Evolutionary conservation across 2,113 vertebrate genomes (phyloP), one percentile per base, ranked within the genome.

Genomic region (Hyperopisus bebe): DNA sequence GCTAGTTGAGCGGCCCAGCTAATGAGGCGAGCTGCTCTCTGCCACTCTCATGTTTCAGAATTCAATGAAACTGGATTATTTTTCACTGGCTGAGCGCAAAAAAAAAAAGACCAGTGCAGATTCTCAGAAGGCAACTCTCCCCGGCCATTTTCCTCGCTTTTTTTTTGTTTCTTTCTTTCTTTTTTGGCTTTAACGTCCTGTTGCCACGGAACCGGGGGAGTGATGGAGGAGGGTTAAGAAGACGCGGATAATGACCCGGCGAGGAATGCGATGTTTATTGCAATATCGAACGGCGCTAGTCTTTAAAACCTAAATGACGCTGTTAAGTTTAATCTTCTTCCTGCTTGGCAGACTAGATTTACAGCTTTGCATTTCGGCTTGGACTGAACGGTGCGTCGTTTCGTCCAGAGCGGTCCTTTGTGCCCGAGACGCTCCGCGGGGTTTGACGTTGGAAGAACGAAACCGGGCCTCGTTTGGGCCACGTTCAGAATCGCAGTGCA

Each of bases 1-100:
- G 7, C 74, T 50, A 55, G 24, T 74, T n/a, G 58, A 46, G 21
- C 44, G 19, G 77, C 39, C 66, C 48, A 27, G 80, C 87, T 74
- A 27, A 84, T 58, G 50, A 80, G 88, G 48, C 31, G 3, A 21
- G 24, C 11, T 44, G 39, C 83, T 50, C 48, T 62, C 21, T 31
- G 48, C 31, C 13, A 42, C 21, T 70, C 58, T 66, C 44, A 27
- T 88, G 21, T 88, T 88, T 66, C 58, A 62, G 83, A 86, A 48
- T 86, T 86, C 44, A 86, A 27, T 86, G 44, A 86, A 47, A 50
- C 82, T 21, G 82, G 21, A 88, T 88, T 88, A 87, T 87, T 87
- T 47, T 51, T 27, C 84, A 86, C 47, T 86, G 62, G 62, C 27
- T 31, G 62, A 70, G 62, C 62, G 48, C 48, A 50, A 86, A 86